phyloP scores from a whole-genome alignment of 2,888 invertebrate species.

The Diplolepis rosae region DNA sequence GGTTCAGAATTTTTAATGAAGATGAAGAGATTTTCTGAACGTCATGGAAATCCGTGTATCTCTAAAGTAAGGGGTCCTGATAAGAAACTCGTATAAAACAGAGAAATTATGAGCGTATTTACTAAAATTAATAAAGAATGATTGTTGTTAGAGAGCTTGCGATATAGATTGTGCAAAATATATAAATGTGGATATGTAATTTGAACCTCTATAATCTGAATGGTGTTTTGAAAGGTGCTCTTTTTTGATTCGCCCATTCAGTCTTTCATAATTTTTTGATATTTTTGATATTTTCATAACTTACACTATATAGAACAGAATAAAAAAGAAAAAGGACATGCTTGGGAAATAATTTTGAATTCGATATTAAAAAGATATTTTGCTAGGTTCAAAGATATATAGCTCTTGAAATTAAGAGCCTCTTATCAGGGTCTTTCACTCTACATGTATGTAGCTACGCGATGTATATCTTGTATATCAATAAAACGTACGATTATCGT shows the following conservation, averaged over 20 bases:
- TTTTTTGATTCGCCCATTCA: neutral
- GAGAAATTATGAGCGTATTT: neutral
- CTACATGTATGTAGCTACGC: constrained; percentile 48
- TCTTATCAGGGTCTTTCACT: constrained; percentile 8
- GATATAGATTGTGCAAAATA: constrained; percentile 16
- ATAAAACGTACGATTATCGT: constrained; percentile 67
- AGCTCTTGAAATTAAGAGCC: neutral
- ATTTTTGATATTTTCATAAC: neutral
- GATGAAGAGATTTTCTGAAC: neutral
- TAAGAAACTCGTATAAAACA: neutral
- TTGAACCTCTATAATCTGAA: neutral
- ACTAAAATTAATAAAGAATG: constrained; percentile 9
- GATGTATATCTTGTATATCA: constrained; percentile 72
- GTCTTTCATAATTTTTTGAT: neutral
- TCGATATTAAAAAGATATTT: neutral
- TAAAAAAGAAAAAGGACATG: neutral
- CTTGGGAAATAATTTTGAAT: neutral
- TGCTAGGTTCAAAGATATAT: neutral
- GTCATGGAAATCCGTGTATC: constrained; percentile 1
- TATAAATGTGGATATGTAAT: constrained; percentile 9
- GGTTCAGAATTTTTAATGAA: neutral
- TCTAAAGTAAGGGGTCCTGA: constrained; percentile 23
- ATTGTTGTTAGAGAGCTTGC: neutral
- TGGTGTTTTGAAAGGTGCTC: neutral
- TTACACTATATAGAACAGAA: neutral